phyloP scores from a whole-genome alignment of 2,888 invertebrate species.

The Gortyna flavago region DNA sequence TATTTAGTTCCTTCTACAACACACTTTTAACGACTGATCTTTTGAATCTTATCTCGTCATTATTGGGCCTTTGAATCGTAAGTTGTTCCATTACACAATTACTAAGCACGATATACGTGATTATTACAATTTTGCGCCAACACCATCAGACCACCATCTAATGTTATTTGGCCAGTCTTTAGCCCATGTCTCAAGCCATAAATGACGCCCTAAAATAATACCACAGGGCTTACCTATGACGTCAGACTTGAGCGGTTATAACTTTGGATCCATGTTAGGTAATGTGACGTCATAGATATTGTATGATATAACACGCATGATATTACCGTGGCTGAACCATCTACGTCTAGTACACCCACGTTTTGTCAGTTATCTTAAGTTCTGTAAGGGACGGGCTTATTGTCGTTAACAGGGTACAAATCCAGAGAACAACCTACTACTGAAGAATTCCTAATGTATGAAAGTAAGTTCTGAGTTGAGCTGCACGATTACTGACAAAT shows the following conservation, averaged over 20 bases:
- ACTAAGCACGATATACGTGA: neutral
- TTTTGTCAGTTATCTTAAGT: neutral
- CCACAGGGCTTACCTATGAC: conserved; percentile 36
- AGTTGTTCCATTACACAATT: neutral
- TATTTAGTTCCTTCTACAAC: neutral
- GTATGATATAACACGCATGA: neutral
- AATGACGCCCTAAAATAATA: conserved; percentile 37
- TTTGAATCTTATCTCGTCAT: neutral
- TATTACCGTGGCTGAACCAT: no score
- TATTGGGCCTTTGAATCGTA: neutral
- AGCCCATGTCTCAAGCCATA: conserved; percentile 16
- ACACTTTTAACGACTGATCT: no score
- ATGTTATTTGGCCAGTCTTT: conserved; percentile 21
- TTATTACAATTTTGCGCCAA: neutral
- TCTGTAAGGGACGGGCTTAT: neutral
- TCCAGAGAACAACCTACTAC: neutral
- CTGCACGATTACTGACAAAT: no score
- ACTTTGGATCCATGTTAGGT: conserved; percentile 22
- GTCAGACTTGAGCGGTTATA: conserved; percentile 35
- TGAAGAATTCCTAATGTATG: neutral
- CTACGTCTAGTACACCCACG: neutral
- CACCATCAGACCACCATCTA: neutral
- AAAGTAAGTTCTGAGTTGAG: no score
- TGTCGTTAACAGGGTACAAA: neutral
- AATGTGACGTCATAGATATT: conserved; percentile 30